Evolutionary conservation across 2,113 vertebrate species (phyloP).

Genomic region (Brachyistius frenatus): DNA sequence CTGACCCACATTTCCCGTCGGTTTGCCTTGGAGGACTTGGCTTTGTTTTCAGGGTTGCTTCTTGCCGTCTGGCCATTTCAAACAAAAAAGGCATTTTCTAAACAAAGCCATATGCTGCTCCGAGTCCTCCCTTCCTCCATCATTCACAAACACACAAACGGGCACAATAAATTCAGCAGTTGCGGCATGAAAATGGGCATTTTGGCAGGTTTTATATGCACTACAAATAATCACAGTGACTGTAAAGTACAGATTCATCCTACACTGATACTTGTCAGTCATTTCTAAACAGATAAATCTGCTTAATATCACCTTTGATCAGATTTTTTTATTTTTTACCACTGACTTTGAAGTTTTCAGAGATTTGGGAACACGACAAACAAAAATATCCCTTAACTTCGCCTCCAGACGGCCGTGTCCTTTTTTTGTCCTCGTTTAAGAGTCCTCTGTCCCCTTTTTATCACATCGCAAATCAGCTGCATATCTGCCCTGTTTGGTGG

Average conservation of each 20-base stretch:
- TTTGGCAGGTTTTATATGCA: not conserved
- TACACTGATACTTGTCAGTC: not conserved
- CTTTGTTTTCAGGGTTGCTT: constrained; percentile 63
- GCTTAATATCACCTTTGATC: too few relatives aligned
- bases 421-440: constrained; percentile 3
- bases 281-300: not conserved
- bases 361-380: too few relatives aligned
- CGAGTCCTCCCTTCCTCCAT: constrained; percentile 5
- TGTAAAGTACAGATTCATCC: not conserved
- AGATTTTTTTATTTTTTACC: too few relatives aligned
- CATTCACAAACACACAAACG: constrained; percentile 12
- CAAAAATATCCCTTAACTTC: not conserved
- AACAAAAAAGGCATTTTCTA: constrained; percentile 64
- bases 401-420: not conserved
- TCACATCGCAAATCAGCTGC: not conserved
- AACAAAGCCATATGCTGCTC: constrained; percentile 72
- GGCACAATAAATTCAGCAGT: not conserved
- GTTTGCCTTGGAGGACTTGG: constrained; percentile 72
- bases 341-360: too few relatives aligned
- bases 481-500: not conserved
- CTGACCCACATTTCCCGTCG: constrained; percentile 70
- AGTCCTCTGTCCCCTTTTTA: not conserved
- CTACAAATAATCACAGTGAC: not conserved
- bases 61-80: constrained; percentile 71
- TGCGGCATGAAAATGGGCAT: not conserved